A percentile compares a stretch with the other conserved stretches of the same genome.
phyloP scores from a whole-genome alignment of 2,888 invertebrate genomes.

The Andrena trimmerana region DNA sequence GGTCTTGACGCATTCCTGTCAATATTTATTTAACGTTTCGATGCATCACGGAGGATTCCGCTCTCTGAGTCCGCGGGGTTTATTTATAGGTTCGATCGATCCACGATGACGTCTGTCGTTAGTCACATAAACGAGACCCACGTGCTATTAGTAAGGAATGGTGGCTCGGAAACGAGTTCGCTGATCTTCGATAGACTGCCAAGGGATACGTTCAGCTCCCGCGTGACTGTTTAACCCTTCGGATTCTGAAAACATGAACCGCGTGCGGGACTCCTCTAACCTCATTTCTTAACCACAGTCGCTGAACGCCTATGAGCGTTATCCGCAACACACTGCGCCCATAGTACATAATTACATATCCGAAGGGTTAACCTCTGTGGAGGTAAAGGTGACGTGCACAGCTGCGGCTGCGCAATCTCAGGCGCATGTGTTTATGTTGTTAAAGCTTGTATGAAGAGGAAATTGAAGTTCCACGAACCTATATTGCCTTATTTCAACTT shows the following conservation, averaged over 20 bases:
- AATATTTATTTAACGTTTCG: background rate
- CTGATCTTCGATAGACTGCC: background rate
- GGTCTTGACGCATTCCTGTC: background rate
- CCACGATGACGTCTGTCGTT: background rate
- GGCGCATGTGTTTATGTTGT: background rate
- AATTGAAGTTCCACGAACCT: no score
- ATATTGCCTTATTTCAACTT: no score
- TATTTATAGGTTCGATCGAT: slow-evolving; percentile 29
- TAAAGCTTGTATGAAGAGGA: background rate
- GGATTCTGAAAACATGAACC: no score
- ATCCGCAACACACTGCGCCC: no score
- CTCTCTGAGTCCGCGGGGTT: background rate
- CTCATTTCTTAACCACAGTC: no score
- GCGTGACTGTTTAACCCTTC: no score
- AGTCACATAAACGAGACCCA: background rate
- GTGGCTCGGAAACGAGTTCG: no score
- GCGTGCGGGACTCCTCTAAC: no score
- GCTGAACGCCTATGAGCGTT: no score
- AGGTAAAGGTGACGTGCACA: background rate
- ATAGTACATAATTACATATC: no score
- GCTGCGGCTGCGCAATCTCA: background rate
- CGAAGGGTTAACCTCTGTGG: background rate
- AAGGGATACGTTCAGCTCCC: no score
- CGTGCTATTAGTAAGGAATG: background rate
- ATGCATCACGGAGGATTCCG: no score